A percentile compares a stretch with the other conserved stretches of the same genome.
Conservation (phyloP, 2,113 vertebrate genomes). For the Lasiurus cinereus region DNA sequence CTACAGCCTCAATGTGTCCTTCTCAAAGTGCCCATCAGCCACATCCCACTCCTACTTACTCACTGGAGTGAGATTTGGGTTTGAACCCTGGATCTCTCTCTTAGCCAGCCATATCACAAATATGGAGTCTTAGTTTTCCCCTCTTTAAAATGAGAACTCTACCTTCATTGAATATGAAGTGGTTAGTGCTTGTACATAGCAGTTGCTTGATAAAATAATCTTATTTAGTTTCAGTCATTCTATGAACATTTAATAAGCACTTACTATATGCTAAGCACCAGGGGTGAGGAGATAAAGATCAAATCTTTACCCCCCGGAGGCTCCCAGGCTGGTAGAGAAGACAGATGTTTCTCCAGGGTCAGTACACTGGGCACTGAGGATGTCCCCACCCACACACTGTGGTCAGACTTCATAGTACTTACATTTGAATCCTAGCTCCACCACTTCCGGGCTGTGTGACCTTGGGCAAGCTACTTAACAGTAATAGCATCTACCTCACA, state of each 20-base stretch:
- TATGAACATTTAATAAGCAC: background rate
- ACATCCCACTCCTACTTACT: background rate
- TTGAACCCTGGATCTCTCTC: background rate
- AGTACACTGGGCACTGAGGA: background rate
- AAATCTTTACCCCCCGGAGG: background rate
- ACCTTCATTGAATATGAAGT: background rate
- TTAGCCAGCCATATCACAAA: background rate
- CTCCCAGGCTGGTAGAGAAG: background rate
- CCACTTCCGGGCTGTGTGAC: background rate
- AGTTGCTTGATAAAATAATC: background rate
- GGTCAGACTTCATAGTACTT: background rate
- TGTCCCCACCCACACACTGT: rapidly evolving
- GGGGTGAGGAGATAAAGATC: background rate
- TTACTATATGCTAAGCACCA: background rate
- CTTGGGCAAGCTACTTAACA: background rate
- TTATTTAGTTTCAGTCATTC: background rate
- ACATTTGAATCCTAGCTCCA: background rate
- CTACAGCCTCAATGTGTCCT: background rate
- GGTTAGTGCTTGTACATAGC: background rate
- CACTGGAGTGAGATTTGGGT: background rate
- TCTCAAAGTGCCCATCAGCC: background rate
- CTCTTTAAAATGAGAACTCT: background rate
- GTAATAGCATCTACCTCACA: background rate
- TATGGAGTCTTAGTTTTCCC: background rate
- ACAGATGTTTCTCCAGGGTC: background rate